Conservation (phyloP, 2,113 vertebrate genomes). For the Nicator chloris region DNA sequence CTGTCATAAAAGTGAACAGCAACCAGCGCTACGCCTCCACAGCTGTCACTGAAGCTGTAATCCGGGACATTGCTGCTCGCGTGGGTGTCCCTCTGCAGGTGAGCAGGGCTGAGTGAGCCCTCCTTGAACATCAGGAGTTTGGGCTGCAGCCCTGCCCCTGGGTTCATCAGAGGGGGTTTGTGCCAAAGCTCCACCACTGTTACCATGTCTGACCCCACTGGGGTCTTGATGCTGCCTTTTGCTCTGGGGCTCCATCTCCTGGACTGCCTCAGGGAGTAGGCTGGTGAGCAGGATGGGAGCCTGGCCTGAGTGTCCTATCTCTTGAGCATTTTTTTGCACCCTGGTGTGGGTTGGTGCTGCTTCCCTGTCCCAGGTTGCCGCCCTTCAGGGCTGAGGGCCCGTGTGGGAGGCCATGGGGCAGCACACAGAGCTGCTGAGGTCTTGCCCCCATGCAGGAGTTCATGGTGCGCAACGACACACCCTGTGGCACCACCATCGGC, state of each 20-base stretch:
- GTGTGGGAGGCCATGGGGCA: accelerated
- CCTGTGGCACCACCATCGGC: slow-evolving; percentile 91
- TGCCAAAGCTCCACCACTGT: neutral
- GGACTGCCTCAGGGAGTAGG: neutral
- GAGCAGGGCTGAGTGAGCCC: neutral
- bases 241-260: accelerated
- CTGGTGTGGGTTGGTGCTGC: accelerated
- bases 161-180: neutral
- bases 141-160: neutral
- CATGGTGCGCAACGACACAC: slow-evolving; percentile 93
- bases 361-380: neutral
- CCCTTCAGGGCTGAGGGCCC: neutral
- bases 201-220: accelerated
- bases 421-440: neutral
- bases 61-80: slow-evolving; percentile 81
- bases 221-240: neutral
- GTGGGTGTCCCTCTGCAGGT: slow-evolving; percentile 93
- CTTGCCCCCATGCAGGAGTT: slow-evolving; percentile 76
- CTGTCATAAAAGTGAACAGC: slow-evolving; percentile 95
- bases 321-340: neutral
- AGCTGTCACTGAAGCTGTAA: slow-evolving; percentile 84
- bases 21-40: slow-evolving; percentile 97
- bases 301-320: neutral
- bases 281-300: neutral
- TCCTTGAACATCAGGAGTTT: neutral